Conservation (phyloP, 92 coral and sea anemone species). For the Siderastrea radians region DNA sequence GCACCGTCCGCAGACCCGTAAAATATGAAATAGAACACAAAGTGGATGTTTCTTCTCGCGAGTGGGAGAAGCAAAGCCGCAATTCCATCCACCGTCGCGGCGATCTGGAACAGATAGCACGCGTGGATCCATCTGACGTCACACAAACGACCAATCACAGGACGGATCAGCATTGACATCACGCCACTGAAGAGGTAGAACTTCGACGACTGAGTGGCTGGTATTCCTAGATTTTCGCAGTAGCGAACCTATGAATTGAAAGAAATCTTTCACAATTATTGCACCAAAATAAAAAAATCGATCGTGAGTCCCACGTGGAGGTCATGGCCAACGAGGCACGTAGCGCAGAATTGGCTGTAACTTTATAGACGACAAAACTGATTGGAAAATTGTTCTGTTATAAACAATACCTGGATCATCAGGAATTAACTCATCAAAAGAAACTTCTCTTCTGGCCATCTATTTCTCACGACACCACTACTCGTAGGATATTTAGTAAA, state of each 20-base stretch:
- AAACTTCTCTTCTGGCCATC: too few species aligned
- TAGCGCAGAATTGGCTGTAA: too few species aligned
- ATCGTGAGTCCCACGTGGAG: too few species aligned
- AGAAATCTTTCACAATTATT: too few species aligned
- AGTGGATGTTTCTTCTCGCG: slow-evolving; percentile 11
- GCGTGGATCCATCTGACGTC: slow-evolving; percentile 24
- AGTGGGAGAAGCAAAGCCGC: slow-evolving; percentile 25
- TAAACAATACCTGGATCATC: neutral
- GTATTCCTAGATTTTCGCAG: slow-evolving; percentile 30
- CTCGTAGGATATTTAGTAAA: too few species aligned
- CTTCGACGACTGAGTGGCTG: slow-evolving; percentile 21
- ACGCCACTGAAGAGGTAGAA: slow-evolving; percentile 32
- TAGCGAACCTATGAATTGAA: slow-evolving; percentile 29
- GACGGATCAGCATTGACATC: slow-evolving; percentile 30
- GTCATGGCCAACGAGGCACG: too few species aligned
- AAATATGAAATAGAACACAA: slow-evolving; percentile 20
- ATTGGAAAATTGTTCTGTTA: neutral
- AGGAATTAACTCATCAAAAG: neutral
- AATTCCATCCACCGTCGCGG: slow-evolving; percentile 14
- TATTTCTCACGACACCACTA: too few species aligned
- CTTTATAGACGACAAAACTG: too few species aligned
- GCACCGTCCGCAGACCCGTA: slow-evolving; percentile 29
- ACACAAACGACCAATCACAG: slow-evolving; percentile 42
- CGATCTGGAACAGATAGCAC: slow-evolving; percentile 38
- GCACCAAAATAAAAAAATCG: too few species aligned